Conservation (phyloP, 2,888 invertebrate genomes). For the Philaethria dido region DNA sequence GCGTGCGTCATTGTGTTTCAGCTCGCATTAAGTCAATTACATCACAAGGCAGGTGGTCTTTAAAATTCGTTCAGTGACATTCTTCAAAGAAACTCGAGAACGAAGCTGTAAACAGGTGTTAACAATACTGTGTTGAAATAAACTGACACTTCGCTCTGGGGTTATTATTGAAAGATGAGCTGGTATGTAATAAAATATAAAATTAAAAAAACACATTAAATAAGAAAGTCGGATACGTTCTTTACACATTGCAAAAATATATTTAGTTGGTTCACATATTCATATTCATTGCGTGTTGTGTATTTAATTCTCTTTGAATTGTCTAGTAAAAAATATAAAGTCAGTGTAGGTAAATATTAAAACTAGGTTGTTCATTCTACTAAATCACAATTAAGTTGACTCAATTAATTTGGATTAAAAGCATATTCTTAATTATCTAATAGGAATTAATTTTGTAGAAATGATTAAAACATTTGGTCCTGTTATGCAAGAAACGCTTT, state of each 20-base stretch:
- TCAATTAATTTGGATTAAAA: not conserved
- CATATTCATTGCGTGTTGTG: not conserved
- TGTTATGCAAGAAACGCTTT: too few relatives aligned
- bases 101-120: conserved; percentile 60
- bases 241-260: not conserved
- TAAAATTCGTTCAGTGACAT: conserved; percentile 40
- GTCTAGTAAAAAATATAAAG: not conserved
- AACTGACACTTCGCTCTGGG: conserved; percentile 49
- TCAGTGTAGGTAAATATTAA: not conserved
- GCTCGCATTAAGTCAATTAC: conserved; percentile 46
- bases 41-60: conserved; percentile 60
- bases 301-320: not conserved
- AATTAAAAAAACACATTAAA: not conserved
- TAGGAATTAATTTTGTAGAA: too few relatives aligned
- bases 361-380: not conserved
- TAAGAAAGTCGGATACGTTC: too few relatives aligned
- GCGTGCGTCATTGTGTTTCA: conserved; percentile 18
- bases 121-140: conserved; percentile 59
- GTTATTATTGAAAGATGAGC: conserved; percentile 38
- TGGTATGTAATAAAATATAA: conserved; percentile 34
- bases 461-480: too few relatives aligned
- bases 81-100: conserved; percentile 43
- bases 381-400: too few relatives aligned
- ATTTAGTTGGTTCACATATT: not conserved
- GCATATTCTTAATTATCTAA: too few relatives aligned